phyloP scores from a whole-genome alignment of 2,113 vertebrate species.

The Chloebia gouldiae region DNA sequence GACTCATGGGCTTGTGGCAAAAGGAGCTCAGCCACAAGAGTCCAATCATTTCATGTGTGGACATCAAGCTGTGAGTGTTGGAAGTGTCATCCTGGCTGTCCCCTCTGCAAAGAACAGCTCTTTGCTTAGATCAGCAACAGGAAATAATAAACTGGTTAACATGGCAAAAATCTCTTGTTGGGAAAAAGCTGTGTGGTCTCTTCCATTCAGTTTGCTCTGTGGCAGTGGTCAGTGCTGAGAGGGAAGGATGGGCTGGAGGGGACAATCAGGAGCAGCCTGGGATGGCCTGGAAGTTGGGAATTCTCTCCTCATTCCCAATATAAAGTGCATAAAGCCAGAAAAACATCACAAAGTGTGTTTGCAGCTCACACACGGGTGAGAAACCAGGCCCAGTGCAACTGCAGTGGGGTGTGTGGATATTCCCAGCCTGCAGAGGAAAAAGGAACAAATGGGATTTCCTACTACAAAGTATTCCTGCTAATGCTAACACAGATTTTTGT shows the following conservation, averaged over 20 bases:
- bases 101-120: background rate
- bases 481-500: background rate
- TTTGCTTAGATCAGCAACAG: constrained; percentile 40
- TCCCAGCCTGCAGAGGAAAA: accelerated
- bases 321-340: accelerated
- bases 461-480: background rate
- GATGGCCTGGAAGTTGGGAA: background rate
- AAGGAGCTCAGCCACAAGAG: background rate
- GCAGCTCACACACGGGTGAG: background rate
- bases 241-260: background rate
- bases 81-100: background rate
- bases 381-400: background rate
- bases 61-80: background rate
- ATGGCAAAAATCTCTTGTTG: constrained; percentile 31
- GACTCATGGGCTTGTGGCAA: background rate
- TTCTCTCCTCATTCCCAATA: background rate
- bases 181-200: background rate
- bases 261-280: background rate
- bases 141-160: constrained; percentile 45
- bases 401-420: background rate
- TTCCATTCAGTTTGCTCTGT: background rate
- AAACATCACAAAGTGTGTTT: accelerated
- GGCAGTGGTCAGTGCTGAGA: background rate
- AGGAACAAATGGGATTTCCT: background rate
- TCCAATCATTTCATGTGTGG: background rate